Percentiles rank a stretch among this genome's conserved stretches.
Conservation (phyloP, 2,113 vertebrate genomes). For the Xenus cinereus region DNA sequence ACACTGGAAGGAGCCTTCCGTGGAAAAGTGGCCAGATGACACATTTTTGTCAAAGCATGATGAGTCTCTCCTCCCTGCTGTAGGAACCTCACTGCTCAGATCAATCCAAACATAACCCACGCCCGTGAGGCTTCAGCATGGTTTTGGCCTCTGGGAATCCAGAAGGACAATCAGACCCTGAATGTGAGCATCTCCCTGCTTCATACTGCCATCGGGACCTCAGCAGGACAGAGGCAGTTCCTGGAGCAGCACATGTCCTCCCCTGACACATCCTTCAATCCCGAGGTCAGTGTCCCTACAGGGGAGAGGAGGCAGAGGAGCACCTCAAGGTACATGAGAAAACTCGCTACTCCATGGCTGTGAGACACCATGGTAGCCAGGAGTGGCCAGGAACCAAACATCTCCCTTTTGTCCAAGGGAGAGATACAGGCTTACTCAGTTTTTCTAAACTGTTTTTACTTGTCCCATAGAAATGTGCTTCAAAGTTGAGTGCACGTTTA, state of each 20-base stretch:
- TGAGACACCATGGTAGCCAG: not conserved
- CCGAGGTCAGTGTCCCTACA: not conserved
- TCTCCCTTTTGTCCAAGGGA: not conserved
- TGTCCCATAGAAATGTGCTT: not conserved
- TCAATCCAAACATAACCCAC: not conserved
- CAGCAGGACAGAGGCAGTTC: not conserved
- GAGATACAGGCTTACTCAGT: not conserved
- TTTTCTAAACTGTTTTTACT: not conserved
- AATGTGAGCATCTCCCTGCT: not conserved
- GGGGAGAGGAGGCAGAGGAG: not conserved
- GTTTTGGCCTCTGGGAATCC: not conserved
- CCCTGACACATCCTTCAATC: fast-evolving
- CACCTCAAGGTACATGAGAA: not conserved
- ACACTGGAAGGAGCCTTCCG: not conserved
- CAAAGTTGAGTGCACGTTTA: not conserved
- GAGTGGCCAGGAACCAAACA: not conserved
- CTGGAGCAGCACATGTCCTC: fast-evolving
- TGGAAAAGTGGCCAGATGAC: not conserved
- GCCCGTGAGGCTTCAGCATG: not conserved
- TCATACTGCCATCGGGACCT: not conserved
- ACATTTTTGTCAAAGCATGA: not conserved
- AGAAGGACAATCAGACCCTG: not conserved
- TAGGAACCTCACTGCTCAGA: not conserved
- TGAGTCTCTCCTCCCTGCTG: not conserved
- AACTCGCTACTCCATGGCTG: not conserved